Evolutionary conservation across 64 coral and sea anemone genomes (phyloP), one percentile per base, ranked within the genome.

Genomic region (Cladopsammia gracilis): DNA sequence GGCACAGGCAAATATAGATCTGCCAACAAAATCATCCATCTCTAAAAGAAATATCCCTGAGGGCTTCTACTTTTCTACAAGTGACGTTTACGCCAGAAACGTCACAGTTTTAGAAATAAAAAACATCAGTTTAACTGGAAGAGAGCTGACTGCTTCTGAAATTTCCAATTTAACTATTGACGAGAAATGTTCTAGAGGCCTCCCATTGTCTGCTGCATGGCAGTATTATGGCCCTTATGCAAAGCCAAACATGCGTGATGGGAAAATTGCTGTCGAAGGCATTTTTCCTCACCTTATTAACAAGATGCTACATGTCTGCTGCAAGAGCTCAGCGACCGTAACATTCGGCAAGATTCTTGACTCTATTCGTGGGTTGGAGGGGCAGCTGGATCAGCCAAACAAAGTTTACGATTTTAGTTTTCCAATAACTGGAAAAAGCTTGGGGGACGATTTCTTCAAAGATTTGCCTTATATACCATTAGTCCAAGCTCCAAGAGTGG

Each of bases 181-280:
- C 75, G 88, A 98, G 72, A 98, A 94, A 77, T 98, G 96, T 76
- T 67, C 61, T 6, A 56, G 7, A 18, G 92, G 96, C 15, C 83
- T 91, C 9, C 96, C 92, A 25, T 73, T 98, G 24, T 90, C 92
- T 46, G 96, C 92, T 14, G 71, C 96, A 6, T 98, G 96, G 96
- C 96, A 98, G 57, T 98, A 87, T 51, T 98, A 98, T 22, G 96
- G 96, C 4, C 96, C 96, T 20, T 98, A 98, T 54, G 82, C 92
- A 2, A 98, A 78, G 60, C 92, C 88, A 5, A 64, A 23, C n/a
- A 82, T 15, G 23, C 22, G 49, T 9, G 24, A 53, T 20, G 25
- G 85, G 16, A 88, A 75, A 65, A 83, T 87, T 61, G 92, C 92
- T 7, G 88, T 98, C 0, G 96, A 94, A 34, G 96, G 96, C 4